Evolutionary conservation across 2,888 invertebrate genomes (phyloP).

Genomic region (Monopis laevigella): DNA sequence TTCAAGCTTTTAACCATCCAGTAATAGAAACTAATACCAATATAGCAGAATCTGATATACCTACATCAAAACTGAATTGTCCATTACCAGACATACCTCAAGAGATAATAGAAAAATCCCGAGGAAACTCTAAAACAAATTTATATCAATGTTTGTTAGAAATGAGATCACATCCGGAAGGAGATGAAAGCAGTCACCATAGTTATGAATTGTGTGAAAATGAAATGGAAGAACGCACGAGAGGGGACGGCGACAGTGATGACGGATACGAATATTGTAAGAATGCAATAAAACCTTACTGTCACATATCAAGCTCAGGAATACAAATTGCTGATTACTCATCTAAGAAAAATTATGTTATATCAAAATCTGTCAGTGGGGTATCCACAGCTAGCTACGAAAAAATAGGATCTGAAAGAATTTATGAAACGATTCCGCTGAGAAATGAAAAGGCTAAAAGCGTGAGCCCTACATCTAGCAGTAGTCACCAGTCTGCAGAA

Average conservation of each 20-base stretch:
- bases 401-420: constrained; percentile 56
- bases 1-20: constrained; percentile 37
- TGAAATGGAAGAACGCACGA: constrained; percentile 48
- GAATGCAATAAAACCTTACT: constrained; percentile 52
- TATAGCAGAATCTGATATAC: constrained; percentile 31
- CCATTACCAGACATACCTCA: constrained; percentile 61
- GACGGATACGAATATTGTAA: constrained; percentile 63
- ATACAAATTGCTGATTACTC: constrained; percentile 62
- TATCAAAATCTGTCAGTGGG: constrained; percentile 55
- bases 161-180: constrained; percentile 58
- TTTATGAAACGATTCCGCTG: constrained; percentile 56
- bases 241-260: constrained; percentile 57
- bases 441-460: constrained; percentile 41
- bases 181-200: constrained; percentile 57
- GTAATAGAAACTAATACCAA: no score
- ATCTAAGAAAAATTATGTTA: constrained; percentile 49
- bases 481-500: constrained; percentile 49
- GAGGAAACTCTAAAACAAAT: constrained; percentile 34
- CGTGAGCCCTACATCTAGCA: constrained; percentile 41
- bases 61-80: constrained; percentile 53
- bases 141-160: constrained; percentile 57
- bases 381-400: constrained; percentile 56
- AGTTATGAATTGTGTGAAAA: constrained; percentile 62
- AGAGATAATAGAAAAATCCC: constrained; percentile 20
- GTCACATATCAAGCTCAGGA: constrained; percentile 47